Evolutionary conservation across 2,113 vertebrate genomes (phyloP), one percentile per base, ranked within the genome.

Genomic region (Lates calcarifer): DNA sequence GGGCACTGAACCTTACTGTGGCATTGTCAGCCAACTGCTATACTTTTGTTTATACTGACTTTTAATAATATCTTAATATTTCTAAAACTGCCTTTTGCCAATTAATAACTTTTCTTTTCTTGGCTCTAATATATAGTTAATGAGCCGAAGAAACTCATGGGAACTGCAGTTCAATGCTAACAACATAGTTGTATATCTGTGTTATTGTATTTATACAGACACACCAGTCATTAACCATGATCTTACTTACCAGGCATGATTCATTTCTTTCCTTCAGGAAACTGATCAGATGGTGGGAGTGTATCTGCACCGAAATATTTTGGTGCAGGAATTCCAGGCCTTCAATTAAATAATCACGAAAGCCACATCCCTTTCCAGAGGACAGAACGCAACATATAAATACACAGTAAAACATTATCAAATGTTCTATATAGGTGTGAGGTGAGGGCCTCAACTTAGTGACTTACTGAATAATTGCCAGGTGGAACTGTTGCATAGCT

Each of bases 211-310:
- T 26, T 17, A 33, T 10, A 26, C 47, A 62, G 11, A 29, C 15
- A 29, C n/a, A 65, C n/a, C n/a, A 43, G 61, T 22, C 1, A 49
- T 28, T 6, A 33, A 41, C 6, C 2, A 51, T 77, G 39, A 17
- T 64, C 12, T n/a, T n/a, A 60, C 63, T 79, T 39, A 87, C 73
- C 5, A 0, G 1, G 14, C 1, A 24, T 2, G 0, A 0, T 0
- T 0, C 0, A 8, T n/a, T n/a, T n/a, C n/a, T 8, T 0, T 0
- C 0, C 1, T 1, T 0, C 28, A 82, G 61, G n/a, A 0, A 1
- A 0, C 0, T 1, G 7, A 11, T 26, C 24, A 83, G 29, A 0
- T 6, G 0, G 0, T 0, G 0, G 20, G 14, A 0, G 7, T 0
- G 0, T 3, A 4, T 0, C 0, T 0, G n/a, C 0, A 4, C 0